Evolutionary conservation across 2,113 vertebrate species (phyloP).

Genomic region (Deroptyus accipitrinus): DNA sequence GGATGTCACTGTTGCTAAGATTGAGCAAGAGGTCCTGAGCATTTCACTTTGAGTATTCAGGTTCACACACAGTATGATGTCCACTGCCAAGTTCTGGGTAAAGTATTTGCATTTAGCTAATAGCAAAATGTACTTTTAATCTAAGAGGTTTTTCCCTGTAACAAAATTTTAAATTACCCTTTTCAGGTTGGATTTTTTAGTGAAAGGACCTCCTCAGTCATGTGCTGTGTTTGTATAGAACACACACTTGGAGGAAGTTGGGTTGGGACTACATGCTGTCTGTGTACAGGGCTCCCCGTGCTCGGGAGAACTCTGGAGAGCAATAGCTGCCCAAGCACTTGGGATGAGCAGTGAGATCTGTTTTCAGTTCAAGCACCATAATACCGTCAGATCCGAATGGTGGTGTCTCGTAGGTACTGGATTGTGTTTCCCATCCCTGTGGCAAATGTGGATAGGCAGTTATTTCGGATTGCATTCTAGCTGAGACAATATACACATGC

Average conservation of each 20-base stretch:
- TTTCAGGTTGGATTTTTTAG: not conserved
- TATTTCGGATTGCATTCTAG: not conserved
- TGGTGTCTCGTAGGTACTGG: not conserved
- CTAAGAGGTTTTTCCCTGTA: not conserved
- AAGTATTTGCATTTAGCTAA: not conserved
- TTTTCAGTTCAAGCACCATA: not conserved
- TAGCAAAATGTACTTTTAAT: not conserved
- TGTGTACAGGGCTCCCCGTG: not conserved
- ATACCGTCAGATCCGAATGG: rapidly evolving
- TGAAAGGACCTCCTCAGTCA: not conserved
- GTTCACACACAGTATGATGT: not conserved
- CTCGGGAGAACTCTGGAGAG: not conserved
- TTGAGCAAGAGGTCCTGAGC: not conserved
- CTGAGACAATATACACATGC: not conserved
- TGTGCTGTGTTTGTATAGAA: not conserved
- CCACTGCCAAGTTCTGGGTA: not conserved
- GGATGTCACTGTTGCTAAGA: not conserved
- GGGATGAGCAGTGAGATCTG: rapidly evolving
- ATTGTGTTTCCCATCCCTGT: not conserved
- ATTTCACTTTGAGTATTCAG: not conserved
- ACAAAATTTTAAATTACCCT: not conserved
- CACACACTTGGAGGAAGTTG: not conserved
- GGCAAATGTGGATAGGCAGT: not conserved
- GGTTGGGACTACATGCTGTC: not conserved
- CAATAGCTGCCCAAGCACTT: not conserved